A percentile compares a stretch with the other conserved stretches of the same genome.
phyloP scores from a whole-genome alignment of 2,797 vertebrate genomes.

The Atherinosoma microstoma region DNA sequence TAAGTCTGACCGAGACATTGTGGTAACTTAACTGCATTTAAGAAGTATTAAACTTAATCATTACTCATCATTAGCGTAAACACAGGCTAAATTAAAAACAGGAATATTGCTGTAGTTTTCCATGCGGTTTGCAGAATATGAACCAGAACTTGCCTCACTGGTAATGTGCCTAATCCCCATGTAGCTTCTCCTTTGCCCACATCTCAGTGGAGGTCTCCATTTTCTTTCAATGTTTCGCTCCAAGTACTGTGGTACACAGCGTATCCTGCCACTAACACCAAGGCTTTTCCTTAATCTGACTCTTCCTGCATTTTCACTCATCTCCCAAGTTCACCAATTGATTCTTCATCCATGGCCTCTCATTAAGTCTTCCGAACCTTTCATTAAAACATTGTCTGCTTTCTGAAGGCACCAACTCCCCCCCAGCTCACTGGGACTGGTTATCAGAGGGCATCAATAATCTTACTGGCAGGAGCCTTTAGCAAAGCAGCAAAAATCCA shows the following conservation, averaged over 20 bases:
- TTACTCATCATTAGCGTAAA: slow-evolving; percentile 43
- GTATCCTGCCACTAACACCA: slow-evolving; percentile 2
- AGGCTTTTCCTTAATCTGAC: slow-evolving; percentile 30
- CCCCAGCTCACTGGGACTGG: background rate
- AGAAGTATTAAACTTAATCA: slow-evolving; percentile 24
- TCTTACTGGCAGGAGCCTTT: slow-evolving; percentile 49
- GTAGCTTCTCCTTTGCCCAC: slow-evolving; percentile 23
- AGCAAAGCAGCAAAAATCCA: slow-evolving; percentile 35
- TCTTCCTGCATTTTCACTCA: slow-evolving; percentile 33
- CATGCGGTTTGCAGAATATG: slow-evolving; percentile 40
- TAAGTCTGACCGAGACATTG: slow-evolving; percentile 16
- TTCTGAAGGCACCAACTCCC: slow-evolving; percentile 3
- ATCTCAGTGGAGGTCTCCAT: slow-evolving; percentile 23
- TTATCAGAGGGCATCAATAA: slow-evolving; percentile 41
- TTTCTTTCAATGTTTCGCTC: slow-evolving; percentile 43
- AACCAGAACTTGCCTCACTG: slow-evolving; percentile 36
- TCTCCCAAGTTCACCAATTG: slow-evolving; percentile 22
- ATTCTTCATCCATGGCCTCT: slow-evolving; percentile 23
- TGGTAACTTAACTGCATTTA: slow-evolving; percentile 24
- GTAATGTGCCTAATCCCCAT: slow-evolving; percentile 38
- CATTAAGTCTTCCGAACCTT: slow-evolving; percentile 14
- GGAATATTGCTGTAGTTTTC: slow-evolving; percentile 57
- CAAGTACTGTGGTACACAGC: slow-evolving; percentile 32
- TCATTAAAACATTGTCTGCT: slow-evolving; percentile 39
- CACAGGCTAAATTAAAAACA: slow-evolving; percentile 31